Evolutionary conservation across 2,797 vertebrate genomes (phyloP), one percentile per base, ranked within the genome.

Genomic region (Gadopsis bispinosus): DNA sequence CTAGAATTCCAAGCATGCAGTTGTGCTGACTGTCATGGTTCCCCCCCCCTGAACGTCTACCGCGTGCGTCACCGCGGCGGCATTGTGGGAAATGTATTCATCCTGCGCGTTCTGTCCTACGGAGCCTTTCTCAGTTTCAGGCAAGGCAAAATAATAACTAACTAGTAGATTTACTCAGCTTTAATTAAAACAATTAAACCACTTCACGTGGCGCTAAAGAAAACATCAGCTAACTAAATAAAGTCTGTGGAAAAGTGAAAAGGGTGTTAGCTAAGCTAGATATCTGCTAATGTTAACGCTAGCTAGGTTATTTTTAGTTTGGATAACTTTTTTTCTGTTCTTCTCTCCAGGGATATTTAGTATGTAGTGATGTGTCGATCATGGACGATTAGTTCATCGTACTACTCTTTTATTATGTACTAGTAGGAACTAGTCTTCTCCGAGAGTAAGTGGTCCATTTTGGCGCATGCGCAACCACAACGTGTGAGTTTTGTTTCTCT

Each of bases 41-140:
- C 45, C 81, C 26, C 26, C 26, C 26, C 26, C 81, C 61, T 62
- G 64, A 56, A 84, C 77, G 72, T 86, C 48, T 17, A 39, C 54
- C 45, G 54, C 4, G 1, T 82, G 75, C 88, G 87, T 92, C 87
- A 81, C 13, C 1, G 4, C 61, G 1, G 5, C 0, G 45, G 92
- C 80, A 88, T 89, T 61, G 4, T 93, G 93, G 93, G 92, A 91
- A 84, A 83, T 90, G 92, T 89, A 91, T 37, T 89, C 17, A 3
- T 11, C 22, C 9, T 31, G 4, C 6, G 13, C 0, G 4, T 26
- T 33, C 1, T 14, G 26, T 26, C 26, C 26, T 26, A 26, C 26
- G 26, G 26, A 26, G 26, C 26, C 26, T 26, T 13, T 7, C 3
- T 19, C 11, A 3, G 58, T 16, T 66, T 0, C 20, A 60, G 7